phyloP scores from a whole-genome alignment of 2,113 vertebrate genomes.

The Podarcis cretensis region DNA sequence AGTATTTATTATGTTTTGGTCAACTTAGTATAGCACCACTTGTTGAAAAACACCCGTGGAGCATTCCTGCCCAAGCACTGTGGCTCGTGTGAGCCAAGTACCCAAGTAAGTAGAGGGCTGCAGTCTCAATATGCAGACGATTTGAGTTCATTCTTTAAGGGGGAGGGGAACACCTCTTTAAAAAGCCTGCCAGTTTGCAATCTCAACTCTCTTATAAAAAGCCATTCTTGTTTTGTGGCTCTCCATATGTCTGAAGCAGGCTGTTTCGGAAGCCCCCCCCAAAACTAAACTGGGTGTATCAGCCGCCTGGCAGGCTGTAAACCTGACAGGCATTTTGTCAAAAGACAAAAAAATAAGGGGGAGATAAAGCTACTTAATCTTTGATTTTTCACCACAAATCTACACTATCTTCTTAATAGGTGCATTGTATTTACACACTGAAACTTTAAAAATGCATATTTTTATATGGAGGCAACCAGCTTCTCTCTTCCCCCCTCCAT shows the following conservation, averaged over 20 bases:
- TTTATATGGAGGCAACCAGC: neutral
- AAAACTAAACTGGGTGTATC: neutral
- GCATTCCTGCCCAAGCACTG: neutral
- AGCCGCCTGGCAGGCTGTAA: neutral
- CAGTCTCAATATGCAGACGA: neutral
- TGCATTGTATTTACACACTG: neutral
- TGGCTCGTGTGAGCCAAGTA: neutral
- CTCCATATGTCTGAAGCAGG: conserved; percentile 22
- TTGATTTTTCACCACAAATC: conserved; percentile 57
- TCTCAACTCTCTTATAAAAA: neutral
- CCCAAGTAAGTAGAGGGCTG: no score
- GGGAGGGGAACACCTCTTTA: neutral
- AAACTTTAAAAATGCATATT: neutral
- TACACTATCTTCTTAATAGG: conserved; percentile 24
- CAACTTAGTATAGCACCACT: conserved; percentile 54
- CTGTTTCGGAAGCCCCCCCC: no score
- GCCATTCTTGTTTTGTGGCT: neutral
- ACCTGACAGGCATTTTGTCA: neutral
- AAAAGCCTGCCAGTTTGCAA: neutral
- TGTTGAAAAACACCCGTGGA: conserved; percentile 21
- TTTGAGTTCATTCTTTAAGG: conserved; percentile 28
- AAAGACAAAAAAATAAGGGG: conserved; percentile 34
- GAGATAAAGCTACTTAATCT: conserved; percentile 23
- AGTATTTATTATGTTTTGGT: conserved; percentile 51
- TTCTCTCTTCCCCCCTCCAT: neutral